phyloP scores from a whole-genome alignment of 2,113 vertebrate species.

The Misgurnus mizolepis region DNA sequence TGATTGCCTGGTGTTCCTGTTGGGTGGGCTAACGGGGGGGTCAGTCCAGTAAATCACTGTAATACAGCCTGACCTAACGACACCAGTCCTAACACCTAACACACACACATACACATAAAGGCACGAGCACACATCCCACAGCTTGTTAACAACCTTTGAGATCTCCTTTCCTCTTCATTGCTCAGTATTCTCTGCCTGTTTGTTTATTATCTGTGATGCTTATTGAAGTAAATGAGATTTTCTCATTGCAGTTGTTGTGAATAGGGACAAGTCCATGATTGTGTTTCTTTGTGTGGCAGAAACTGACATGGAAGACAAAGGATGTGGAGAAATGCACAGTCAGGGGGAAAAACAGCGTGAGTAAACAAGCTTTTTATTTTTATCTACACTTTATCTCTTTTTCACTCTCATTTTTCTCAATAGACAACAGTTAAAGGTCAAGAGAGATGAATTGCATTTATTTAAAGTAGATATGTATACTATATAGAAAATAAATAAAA shows the following conservation, averaged over 20 bases:
- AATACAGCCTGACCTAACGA: slow-evolving; percentile 44
- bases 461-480: no score
- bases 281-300: slow-evolving; percentile 65
- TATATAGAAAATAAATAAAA: no score
- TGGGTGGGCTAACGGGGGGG: slow-evolving; percentile 36
- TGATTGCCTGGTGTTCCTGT: slow-evolving; percentile 26
- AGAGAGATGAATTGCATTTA: no score
- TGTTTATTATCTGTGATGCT: slow-evolving; percentile 57
- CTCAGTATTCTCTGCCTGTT: slow-evolving; percentile 9
- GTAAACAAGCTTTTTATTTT: slow-evolving; percentile 55
- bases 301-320: slow-evolving; percentile 80
- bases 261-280: slow-evolving; percentile 52
- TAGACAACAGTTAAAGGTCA: background rate
- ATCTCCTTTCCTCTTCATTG: slow-evolving; percentile 41
- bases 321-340: slow-evolving; percentile 81
- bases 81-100: slow-evolving; percentile 24
- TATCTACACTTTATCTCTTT: background rate
- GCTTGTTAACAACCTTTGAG: slow-evolving; percentile 60
- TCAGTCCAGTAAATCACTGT: slow-evolving; percentile 22
- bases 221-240: slow-evolving; percentile 70
- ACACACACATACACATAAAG: slow-evolving; percentile 26
- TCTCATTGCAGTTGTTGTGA: slow-evolving; percentile 60
- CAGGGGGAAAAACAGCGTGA: slow-evolving; percentile 81
- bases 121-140: background rate
- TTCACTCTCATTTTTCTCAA: background rate